A percentile compares a stretch with the other conserved stretches of the same genome.
These are phyloP conservation scores for Tridacna crocea DNA, from an alignment of 2,888 invertebrate genomes.

Conservation along the genomic window DNA sequence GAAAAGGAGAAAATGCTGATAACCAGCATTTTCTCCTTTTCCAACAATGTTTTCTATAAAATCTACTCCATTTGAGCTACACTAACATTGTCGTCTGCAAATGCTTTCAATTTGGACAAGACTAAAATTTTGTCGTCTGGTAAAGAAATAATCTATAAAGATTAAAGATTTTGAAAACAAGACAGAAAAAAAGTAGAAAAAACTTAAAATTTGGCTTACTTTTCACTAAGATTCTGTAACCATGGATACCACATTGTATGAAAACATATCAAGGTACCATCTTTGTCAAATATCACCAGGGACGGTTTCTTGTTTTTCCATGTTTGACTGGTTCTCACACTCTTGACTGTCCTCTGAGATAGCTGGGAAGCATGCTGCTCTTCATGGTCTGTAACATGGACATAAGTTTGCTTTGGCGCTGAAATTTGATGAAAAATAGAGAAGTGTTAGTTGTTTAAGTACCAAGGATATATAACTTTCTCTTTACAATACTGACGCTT, in stretches of 20 bases:
- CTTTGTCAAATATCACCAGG: constrained; percentile 85
- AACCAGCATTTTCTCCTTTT: background rate
- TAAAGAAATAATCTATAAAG: background rate
- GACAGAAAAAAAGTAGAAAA: background rate
- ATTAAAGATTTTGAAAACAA: background rate
- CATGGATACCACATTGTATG: constrained; percentile 85
- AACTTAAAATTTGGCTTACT: constrained; percentile 61
- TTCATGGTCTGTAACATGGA: constrained; percentile 7
- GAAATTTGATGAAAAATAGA: background rate
- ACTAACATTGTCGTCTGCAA: too few species aligned
- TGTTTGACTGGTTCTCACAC: constrained; percentile 58
- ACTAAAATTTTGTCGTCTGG: too few species aligned
- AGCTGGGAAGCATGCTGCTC: background rate
- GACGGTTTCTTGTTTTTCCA: constrained; percentile 71
- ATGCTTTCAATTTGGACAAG: too few species aligned
- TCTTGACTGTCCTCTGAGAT: constrained; percentile 40
- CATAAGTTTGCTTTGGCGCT: background rate
- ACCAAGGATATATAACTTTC: too few species aligned
- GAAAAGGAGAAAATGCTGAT: background rate
- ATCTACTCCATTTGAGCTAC: too few species aligned
- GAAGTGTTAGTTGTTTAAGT: too few species aligned
- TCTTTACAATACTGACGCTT: too few species aligned
- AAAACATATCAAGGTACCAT: constrained; percentile 85
- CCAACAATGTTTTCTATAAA: background rate
- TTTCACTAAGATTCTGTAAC: constrained; percentile 79